Evolutionary conservation across 2,888 invertebrate species (phyloP).

Genomic region (Cerastoderma edule): DNA sequence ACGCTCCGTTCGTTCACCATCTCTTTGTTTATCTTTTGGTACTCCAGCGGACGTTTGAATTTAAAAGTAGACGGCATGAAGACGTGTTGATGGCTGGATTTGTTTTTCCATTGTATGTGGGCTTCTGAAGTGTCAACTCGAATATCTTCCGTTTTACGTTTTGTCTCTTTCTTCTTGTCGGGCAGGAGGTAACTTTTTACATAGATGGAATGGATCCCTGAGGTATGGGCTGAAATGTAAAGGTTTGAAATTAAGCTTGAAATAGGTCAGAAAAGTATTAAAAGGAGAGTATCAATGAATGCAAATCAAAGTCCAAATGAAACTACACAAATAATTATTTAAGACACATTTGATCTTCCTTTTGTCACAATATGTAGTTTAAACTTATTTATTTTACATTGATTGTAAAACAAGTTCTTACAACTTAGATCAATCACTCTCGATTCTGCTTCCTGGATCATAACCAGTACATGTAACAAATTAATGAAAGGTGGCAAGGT

Average conservation of each 20-base stretch:
- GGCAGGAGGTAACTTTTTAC: conserved; percentile 78
- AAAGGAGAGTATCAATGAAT: no score
- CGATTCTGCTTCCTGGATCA: no score
- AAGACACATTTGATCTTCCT: no score
- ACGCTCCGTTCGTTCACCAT: conserved; percentile 71
- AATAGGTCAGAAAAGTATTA: no score
- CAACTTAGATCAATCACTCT: no score
- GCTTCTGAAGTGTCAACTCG: conserved; percentile 67
- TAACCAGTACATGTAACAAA: no score
- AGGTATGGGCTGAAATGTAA: conserved; percentile 74
- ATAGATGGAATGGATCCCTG: conserved; percentile 80
- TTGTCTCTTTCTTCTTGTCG: conserved; percentile 74
- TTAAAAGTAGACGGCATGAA: conserved; percentile 71
- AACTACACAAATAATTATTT: no score
- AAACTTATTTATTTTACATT: no score
- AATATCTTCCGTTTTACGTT: conserved; percentile 80
- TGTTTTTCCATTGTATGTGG: conserved; percentile 52
- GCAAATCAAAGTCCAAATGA: no score
- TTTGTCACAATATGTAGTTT: no score
- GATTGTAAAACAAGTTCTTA: no score
- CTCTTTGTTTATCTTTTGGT: conserved; percentile 70
- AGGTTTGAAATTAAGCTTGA: conserved; percentile 1
- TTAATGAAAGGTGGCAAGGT: no score
- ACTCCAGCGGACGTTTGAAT: conserved; percentile 74
- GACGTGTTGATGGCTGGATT: conserved; percentile 66